phyloP scores from a whole-genome alignment of 2,888 invertebrate species.

The Nudaria mundana region DNA sequence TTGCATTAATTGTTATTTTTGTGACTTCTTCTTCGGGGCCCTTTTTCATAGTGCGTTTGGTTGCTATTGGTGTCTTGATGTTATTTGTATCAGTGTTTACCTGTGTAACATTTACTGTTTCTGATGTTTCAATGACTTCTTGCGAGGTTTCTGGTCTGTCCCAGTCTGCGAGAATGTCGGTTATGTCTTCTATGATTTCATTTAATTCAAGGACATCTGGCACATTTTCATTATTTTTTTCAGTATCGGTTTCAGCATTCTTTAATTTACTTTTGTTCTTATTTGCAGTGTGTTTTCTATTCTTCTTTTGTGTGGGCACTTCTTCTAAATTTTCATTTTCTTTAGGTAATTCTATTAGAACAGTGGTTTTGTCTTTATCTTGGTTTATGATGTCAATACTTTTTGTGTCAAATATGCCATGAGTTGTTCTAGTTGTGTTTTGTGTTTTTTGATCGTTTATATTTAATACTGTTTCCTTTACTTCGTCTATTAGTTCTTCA shows the following conservation, averaged over 20 bases:
- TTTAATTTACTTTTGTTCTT: background rate
- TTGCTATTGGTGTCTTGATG: background rate
- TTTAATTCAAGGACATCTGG: background rate
- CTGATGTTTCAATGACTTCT: background rate
- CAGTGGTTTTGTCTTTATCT: constrained; percentile 9
- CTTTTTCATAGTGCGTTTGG: background rate
- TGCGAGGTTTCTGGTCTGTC: background rate
- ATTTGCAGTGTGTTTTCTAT: background rate
- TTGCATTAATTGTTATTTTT: constrained; percentile 17
- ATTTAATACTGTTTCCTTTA: constrained; percentile 22
- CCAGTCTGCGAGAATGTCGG: background rate
- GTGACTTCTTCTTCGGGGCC: background rate
- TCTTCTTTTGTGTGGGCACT: constrained; percentile 1
- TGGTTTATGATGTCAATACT: constrained; percentile 27
- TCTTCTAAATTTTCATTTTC: background rate
- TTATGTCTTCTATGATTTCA: background rate
- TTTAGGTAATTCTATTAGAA: background rate
- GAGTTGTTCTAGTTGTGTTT: constrained; percentile 23
- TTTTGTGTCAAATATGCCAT: constrained; percentile 16
- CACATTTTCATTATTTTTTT: background rate
- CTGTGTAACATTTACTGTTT: background rate
- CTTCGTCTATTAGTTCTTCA: constrained; percentile 53
- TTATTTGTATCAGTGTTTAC: background rate
- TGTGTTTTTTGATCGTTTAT: constrained; percentile 38
- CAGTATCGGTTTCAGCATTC: background rate